Evolutionary conservation across 2,113 vertebrate species (phyloP), one percentile per base, ranked within the genome.

Genomic region (Siniperca chuatsi): DNA sequence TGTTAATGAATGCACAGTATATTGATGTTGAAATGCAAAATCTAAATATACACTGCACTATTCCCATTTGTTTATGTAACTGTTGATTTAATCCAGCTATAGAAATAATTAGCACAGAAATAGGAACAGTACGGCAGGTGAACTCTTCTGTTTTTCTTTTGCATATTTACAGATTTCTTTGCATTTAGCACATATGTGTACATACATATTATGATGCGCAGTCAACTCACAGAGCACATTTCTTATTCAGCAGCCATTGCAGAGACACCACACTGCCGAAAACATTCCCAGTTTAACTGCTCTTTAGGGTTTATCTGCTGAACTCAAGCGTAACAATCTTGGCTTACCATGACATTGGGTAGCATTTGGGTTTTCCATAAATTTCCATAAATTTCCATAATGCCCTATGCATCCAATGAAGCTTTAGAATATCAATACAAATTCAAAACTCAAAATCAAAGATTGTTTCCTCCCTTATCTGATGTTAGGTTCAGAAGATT

Each of bases 381-480:
- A 88, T 88, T 77, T 88, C 20, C 71, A 87, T 80, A 35, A 9
- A 87, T 87, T 76, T 79, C 37, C 76, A 40, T 89, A 88, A 81
- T 84, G 12, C 7, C 40, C 40, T 40, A 8, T 40, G 6, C 40
- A 40, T 10, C 42, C 42, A 55, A 18, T 61, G 48, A 75, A 66
- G 76, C 78, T 46, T 65, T 15, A 40, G 60, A 55, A 29, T 33
- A 25, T 82, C 10, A 61, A 62, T 57, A 29, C 54, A 58, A 25
- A 50, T 79, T 58, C 6, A 58, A 8, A 55, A 48, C 12, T 60
- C 23, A 21, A 33, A 70, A 78, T 54, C 50, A 42, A 52, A 60
- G 64, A 60, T 46, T 40, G 29, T 52, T 58, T 65, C 46, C 8
- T 6, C 7, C 9, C 37, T 50, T 25, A 55, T 64, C 7, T 61